Evolutionary conservation across 2,797 vertebrate species (phyloP).

Genomic region (Onychomys leucogaster): DNA sequence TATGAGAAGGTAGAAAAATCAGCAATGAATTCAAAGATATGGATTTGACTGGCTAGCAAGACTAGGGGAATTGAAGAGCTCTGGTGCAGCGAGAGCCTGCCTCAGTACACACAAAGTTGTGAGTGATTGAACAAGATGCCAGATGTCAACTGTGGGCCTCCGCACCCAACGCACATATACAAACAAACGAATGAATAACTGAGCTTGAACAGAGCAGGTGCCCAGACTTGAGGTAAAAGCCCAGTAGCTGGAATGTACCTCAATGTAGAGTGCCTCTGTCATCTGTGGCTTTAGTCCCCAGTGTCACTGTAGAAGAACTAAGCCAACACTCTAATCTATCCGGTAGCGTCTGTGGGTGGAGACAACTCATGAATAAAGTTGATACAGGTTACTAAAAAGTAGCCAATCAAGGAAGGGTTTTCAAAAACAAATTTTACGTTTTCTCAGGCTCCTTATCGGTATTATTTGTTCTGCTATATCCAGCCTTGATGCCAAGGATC

Average conservation of each 20-base stretch:
- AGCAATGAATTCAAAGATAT: background rate
- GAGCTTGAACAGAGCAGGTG: background rate
- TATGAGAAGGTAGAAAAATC: constrained; percentile 20
- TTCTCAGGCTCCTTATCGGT: background rate
- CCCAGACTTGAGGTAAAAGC: background rate
- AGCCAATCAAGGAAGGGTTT: background rate
- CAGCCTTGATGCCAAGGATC: background rate
- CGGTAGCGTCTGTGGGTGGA: background rate
- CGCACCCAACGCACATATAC: background rate
- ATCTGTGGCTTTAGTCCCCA: background rate
- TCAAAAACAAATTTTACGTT: background rate
- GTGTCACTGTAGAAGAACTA: background rate
- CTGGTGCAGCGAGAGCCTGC: background rate
- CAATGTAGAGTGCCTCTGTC: background rate
- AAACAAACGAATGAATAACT: background rate
- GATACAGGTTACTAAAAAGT: background rate
- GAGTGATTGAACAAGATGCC: background rate
- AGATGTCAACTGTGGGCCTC: background rate
- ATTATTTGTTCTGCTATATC: constrained; percentile 24
- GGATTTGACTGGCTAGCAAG: background rate
- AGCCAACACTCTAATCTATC: background rate
- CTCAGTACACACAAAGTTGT: background rate
- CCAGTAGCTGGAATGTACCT: background rate
- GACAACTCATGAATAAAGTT: background rate
- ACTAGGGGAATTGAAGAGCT: background rate